Base-by-base conservation (phyloP, 2,797 vertebrate genomes). In the Sebastes hubbsi region DNA sequence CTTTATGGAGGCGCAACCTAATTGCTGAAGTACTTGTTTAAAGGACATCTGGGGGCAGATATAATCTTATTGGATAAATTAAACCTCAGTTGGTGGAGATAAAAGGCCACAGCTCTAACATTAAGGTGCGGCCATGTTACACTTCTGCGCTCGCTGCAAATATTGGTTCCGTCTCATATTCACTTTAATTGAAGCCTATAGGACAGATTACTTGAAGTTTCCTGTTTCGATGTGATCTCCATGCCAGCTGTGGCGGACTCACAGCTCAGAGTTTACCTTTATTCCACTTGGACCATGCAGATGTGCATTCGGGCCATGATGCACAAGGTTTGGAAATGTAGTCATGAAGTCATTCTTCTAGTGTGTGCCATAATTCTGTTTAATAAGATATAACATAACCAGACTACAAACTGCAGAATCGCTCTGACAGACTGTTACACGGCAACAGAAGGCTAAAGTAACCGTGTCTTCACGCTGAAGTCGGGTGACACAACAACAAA, bases 401-500 rank as follows among this genome's bases (percentile, higher is more conserved):
- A 56, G 71, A 63, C 59, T 38, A 13, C 61, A 42, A 66, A 66
- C 29, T 55, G 29, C 66, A 69, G 49, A 29, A 72, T 76, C n/a
- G 56, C 30, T 72, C 71, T 77, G 20, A 42, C 4, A 42, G 55
- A 56, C 32, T 61, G 66, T 30, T 71, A 49, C 46, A 49, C 18
- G 46, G 46, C 13, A 30, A 56, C 42, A 32, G 38, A 65, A 16
- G 46, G 42, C 22, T 36, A 24, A 34, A 27, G 49, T 60, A 61
- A 75, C 10, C 6, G 14, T n/a, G 34, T 13, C 38, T 55, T 69
- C 29, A 25, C 42, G 42, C 30, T 60, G 25, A 68, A 24, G 65
- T 54, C 36, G 32, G 30, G 46, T 38, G 29, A 85, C 59, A 56
- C 22, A 65, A 36, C 52, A 81, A 61, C 63, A 75, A 52, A 64